Base-by-base conservation (phyloP, 2,113 vertebrate species). In the Sialia sialis region DNA sequence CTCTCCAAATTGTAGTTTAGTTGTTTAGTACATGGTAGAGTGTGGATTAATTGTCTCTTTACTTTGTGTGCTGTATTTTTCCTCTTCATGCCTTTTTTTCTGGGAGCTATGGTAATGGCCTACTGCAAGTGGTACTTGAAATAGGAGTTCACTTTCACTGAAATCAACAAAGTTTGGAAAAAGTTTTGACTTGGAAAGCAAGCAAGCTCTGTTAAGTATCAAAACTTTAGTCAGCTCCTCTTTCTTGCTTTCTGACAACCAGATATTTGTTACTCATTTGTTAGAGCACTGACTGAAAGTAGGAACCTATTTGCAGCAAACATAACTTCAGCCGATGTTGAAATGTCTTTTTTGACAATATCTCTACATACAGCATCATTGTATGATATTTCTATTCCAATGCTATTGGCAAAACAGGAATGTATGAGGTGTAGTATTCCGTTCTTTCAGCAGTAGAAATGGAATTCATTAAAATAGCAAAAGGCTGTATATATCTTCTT, bases 391-490 rank as follows among this genome's bases (percentile, higher is more conserved):
- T 77, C 46, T 91, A 58, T 63, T 95, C 27, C 44, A 69, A 5
- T 67, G 59, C 68, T 90, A 64, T 95, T 95, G 82, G 68, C 87
- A 86, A 73, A 95, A 85, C 18, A 29, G 55, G 51, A 66, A 66
- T 77, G 51, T 62, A 56, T 91, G 82, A 77, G 68, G 21, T 89
- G 62, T 20, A 76, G 63, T 30, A 51, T 54, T 69, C 46, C 2
- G 2, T 85, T 94, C 93, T 87, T 91, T 95, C 89, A 90, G 59
- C 93, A 91, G 87, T 34, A 83, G 75, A 95, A 95, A 94, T 90
- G 87, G 87, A 95, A 94, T 84, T 93, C 79, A 93, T 97, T 94
- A 95, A 96, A 94, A 95, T 91, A 94, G 86, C 84, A 94, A 59
- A 75, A 90, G 38, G 52, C 68, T 96, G 87, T 95, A 73, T 94